phyloP scores from a whole-genome alignment of 1,140 invertebrate genomes.

The Cecropterus lyciades region DNA sequence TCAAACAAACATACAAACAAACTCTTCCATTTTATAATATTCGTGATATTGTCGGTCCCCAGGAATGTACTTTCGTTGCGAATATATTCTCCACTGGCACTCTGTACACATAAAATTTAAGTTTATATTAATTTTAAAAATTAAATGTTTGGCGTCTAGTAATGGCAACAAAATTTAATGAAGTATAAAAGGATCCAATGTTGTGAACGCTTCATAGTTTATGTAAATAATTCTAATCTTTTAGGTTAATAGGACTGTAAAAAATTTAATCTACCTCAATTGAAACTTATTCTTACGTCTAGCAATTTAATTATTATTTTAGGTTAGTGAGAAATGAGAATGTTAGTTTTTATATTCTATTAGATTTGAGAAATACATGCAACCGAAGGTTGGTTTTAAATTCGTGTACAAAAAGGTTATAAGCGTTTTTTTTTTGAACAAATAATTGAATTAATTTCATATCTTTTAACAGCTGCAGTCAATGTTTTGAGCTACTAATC shows the following conservation, averaged over 20 bases:
- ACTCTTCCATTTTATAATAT: neutral
- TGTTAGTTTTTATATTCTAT: constrained; percentile 58
- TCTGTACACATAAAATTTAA: constrained; percentile 43
- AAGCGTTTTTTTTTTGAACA: constrained; percentile 13
- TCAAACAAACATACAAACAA: too few species aligned
- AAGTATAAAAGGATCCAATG: constrained; percentile 61
- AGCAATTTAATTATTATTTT: constrained; percentile 76
- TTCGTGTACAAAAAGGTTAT: constrained; percentile 28
- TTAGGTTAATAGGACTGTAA: constrained; percentile 83
- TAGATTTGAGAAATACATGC: constrained; percentile 66
- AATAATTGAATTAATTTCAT: too few species aligned
- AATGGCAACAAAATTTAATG: constrained; percentile 44
- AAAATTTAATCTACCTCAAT: constrained; percentile 83
- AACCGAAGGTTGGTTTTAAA: constrained; percentile 50
- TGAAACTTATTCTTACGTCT: constrained; percentile 79
- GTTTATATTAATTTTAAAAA: constrained; percentile 48
- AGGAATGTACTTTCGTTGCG: neutral
- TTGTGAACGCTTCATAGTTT: constrained; percentile 73
- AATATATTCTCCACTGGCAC: constrained; percentile 32
- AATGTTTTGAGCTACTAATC: neutral
- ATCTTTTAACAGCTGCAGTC: neutral
- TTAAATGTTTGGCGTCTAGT: constrained; percentile 65
- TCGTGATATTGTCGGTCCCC: neutral
- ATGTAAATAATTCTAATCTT: constrained; percentile 81
- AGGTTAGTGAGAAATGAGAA: constrained; percentile 74